Base-by-base conservation (phyloP, 2,888 invertebrate species). In the Andrena trimmerana region DNA sequence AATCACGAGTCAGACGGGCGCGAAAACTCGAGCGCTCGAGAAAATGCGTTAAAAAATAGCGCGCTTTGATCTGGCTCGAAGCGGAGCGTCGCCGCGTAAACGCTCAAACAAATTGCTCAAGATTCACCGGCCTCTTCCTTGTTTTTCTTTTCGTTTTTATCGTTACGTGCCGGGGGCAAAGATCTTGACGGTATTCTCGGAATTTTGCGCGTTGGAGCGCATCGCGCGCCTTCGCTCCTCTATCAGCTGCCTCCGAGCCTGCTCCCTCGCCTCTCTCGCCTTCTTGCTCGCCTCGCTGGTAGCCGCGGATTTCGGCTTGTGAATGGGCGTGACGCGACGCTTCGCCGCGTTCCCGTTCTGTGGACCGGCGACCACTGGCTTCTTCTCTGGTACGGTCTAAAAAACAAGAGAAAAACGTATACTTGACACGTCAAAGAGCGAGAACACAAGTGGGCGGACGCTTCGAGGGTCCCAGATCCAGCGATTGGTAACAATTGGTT, bases 241-340 rank as follows among this genome's bases (percentile, higher is more conserved):
- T 86, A 98, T 94, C 95, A 98, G 95, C 89, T 97, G 97, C 89
- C 97, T 97, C 84, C 98, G 95, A 59, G 97, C 97, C 86, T 95
- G 95, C 86, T 96, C 96, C 6, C 94, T 89, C 0, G 96, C 95
- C 91, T 97, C 97, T 1, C 96, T 94, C 83, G 84, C 84, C 87
- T 93, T 94, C 36, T 94, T 92, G 88, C 94, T 94, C 6, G 94
- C 94, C 89, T 95, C 95, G 85, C 94, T 95, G 75, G 90, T 91
- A 1, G 90, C 90, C 24, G 91, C 89, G 33, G 91, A 82, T 79
- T 94, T 94, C 29, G 90, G 78, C 88, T 93, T 93, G 75, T 89
- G 91, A 13, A 87, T 81, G 3, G 90, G 68, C 27, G 90, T 73
- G 54, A 86, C 87, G 13, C 93, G 92, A 54, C 93, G 92, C 87